Percentiles rank a stretch among this genome's conserved stretches.
Evolutionary conservation across 2,888 invertebrate species (phyloP).

Genomic region (Eudemis profundana): DNA sequence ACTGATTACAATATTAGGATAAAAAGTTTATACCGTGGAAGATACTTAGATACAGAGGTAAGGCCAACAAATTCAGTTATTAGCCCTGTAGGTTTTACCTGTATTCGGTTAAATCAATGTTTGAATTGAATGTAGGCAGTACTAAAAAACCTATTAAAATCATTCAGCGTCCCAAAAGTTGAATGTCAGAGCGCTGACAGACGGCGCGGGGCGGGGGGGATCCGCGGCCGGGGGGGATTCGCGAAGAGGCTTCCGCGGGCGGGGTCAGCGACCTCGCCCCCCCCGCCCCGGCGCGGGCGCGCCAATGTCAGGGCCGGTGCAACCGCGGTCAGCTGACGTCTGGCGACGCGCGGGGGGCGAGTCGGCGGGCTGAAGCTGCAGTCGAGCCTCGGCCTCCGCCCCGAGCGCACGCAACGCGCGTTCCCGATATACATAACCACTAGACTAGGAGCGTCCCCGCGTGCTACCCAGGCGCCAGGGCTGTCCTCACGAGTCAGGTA

Average conservation of each 20-base stretch:
- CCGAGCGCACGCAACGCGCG: constrained; percentile 66
- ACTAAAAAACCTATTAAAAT: constrained; percentile 53
- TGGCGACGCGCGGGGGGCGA: constrained; percentile 82
- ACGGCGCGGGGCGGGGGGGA: constrained; percentile 50
- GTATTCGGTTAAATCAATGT: not conserved
- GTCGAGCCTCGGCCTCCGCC: constrained; percentile 72
- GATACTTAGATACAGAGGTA: too few species aligned
- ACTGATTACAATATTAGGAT: too few species aligned
- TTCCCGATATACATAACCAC: constrained; percentile 69
- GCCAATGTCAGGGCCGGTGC: constrained; percentile 86
- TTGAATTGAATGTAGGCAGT: constrained; percentile 16
- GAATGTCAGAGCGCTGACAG: constrained; percentile 63
- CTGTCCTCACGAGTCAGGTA: constrained; percentile 96
- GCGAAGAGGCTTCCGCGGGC: constrained; percentile 82
- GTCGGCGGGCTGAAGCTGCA: constrained; percentile 51
- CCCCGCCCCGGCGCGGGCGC: constrained; percentile 74
- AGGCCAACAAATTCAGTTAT: too few species aligned
- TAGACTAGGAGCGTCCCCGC: constrained; percentile 81
- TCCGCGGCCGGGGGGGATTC: constrained; percentile 58
- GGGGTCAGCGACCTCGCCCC: constrained; percentile 80
- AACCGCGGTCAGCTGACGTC: constrained; percentile 85
- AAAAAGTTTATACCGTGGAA: too few species aligned
- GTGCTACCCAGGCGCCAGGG: constrained; percentile 96
- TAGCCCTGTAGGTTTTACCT: not conserved
- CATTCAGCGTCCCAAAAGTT: constrained; percentile 67